Evolutionary conservation across 2,888 invertebrate species (phyloP).

Genomic region (Melinopterus prodromus): DNA sequence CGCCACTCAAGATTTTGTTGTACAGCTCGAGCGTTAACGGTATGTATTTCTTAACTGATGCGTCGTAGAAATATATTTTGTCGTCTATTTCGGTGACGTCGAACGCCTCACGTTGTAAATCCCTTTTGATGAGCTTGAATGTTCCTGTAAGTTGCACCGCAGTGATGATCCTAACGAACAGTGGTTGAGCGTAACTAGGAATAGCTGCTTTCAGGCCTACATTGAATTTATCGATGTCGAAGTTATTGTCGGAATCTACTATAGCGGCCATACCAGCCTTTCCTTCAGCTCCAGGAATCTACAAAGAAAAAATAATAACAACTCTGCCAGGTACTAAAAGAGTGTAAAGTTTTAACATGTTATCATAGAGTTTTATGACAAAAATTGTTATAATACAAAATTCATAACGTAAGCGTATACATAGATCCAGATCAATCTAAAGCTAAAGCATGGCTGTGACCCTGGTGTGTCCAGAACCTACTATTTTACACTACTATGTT

Average conservation of each 20-base stretch:
- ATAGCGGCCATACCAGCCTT: constrained; percentile 95
- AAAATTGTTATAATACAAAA: too few relatives aligned
- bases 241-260: constrained; percentile 70
- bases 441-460: too few relatives aligned
- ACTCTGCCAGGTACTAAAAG: too few relatives aligned
- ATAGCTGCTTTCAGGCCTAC: constrained; percentile 74
- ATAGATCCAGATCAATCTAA: too few relatives aligned
- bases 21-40: constrained; percentile 50
- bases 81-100: constrained; percentile 77
- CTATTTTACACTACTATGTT: too few relatives aligned
- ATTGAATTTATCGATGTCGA: constrained; percentile 69
- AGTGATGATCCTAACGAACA: constrained; percentile 83
- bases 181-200: constrained; percentile 87
- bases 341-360: too few relatives aligned
- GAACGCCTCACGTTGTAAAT: constrained; percentile 86
- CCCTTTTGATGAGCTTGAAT: constrained; percentile 91
- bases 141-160: constrained; percentile 87
- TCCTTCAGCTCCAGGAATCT: constrained; percentile 84
- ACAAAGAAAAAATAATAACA: constrained; percentile 14
- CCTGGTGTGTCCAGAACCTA: too few relatives aligned
- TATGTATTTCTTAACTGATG: constrained; percentile 51
- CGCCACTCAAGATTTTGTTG: constrained; percentile 52
- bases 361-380: too few relatives aligned
- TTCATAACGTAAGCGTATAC: too few relatives aligned
- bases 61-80: constrained; percentile 69